Evolutionary conservation across 2,113 vertebrate species (phyloP).

Genomic region (Cyprinus carpio): DNA sequence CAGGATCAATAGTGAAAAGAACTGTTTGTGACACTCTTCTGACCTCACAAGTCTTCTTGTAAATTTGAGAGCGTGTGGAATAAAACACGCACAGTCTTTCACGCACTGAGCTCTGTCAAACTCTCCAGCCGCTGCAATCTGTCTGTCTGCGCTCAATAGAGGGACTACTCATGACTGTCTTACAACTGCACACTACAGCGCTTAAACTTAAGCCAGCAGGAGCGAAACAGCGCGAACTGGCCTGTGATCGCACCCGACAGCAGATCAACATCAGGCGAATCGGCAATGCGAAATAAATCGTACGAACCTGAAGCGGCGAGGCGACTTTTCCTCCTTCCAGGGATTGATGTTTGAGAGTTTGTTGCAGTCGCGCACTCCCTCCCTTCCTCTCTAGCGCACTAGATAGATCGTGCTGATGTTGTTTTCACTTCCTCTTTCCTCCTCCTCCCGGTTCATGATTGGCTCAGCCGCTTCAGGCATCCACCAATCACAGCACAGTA

Average conservation of each 20-base stretch:
- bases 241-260: not conserved
- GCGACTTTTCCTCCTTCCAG: constrained; percentile 64
- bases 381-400: constrained; percentile 48
- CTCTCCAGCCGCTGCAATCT: constrained; percentile 11
- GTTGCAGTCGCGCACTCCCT: constrained; percentile 54
- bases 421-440: constrained; percentile 77
- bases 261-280: not conserved
- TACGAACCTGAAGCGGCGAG: constrained; percentile 71
- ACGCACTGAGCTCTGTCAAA: constrained; percentile 16
- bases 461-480: constrained; percentile 40
- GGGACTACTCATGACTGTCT: constrained; percentile 6
- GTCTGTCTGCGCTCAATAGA: constrained; percentile 20
- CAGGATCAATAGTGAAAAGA: not conserved
- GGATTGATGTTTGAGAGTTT: constrained; percentile 68
- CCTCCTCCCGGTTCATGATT: constrained; percentile 72
- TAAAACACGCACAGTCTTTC: not conserved
- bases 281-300: not conserved
- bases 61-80: not conserved
- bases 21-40: not conserved
- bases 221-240: not conserved
- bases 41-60: not conserved
- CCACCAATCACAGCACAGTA: constrained; percentile 58
- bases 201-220: constrained; percentile 1
- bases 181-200: constrained; percentile 13
- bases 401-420: constrained; percentile 72